These are phyloP conservation scores for Apoderus coryli DNA, from an alignment of 2,888 invertebrate genomes.

Conservation along the genomic window DNA sequence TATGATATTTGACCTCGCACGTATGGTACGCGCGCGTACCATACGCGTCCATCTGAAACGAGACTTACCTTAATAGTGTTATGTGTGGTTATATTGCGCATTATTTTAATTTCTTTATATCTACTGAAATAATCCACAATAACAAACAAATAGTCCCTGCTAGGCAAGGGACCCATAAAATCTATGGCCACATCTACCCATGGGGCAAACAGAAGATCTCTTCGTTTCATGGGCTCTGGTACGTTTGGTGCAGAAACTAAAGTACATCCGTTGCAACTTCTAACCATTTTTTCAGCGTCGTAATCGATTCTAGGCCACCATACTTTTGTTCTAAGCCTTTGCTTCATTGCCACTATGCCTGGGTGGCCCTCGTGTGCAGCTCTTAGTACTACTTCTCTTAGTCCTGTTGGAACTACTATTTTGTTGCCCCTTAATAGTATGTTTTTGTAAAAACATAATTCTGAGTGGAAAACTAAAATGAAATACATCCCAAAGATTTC, in stretches of 20 bases:
- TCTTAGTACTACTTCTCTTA: background rate
- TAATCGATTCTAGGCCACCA: background rate
- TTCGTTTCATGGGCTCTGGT: background rate
- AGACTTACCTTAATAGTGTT: too few relatives aligned
- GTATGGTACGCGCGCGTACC: too few relatives aligned
- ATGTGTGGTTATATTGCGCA: too few relatives aligned
- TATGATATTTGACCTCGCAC: too few relatives aligned
- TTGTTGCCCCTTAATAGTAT: too few relatives aligned
- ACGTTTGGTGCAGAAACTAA: background rate
- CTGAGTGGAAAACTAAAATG: too few relatives aligned
- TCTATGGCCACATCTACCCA: slow-evolving; percentile 1
- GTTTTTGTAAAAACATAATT: background rate
- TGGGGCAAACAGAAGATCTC: background rate
- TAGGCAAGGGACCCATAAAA: background rate
- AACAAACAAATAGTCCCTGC: too few relatives aligned
- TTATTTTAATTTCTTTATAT: slow-evolving; percentile 2
- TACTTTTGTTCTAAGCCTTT: too few relatives aligned
- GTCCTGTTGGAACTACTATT: too few relatives aligned
- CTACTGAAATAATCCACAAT: slow-evolving; percentile 6
- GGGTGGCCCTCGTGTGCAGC: background rate
- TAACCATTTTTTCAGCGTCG: background rate
- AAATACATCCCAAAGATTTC: too few relatives aligned
- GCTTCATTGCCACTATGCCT: too few relatives aligned
- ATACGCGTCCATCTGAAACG: too few relatives aligned
- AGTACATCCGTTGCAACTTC: background rate